Percentiles rank a stretch among this genome's conserved stretches.
Conservation (phyloP, 2,888 invertebrate species). For the Steinernema hermaphroditum region DNA sequence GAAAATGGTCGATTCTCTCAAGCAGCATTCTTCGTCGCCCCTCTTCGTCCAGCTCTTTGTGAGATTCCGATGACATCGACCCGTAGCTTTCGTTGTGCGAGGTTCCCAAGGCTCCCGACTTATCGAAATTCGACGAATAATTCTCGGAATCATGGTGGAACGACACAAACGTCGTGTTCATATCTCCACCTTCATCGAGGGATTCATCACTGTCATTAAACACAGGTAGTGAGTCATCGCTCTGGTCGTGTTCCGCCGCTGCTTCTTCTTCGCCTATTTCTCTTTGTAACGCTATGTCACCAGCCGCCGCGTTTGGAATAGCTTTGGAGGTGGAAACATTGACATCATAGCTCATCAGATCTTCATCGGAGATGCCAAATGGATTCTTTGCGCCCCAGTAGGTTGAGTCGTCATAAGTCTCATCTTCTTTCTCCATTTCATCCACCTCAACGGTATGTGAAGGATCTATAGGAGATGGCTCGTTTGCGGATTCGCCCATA, state of each 20-base stretch:
- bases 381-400: background rate
- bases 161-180: conserved; percentile 19
- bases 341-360: background rate
- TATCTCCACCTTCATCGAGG: background rate
- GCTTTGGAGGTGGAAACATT: background rate
- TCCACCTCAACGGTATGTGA: background rate
- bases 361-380: background rate
- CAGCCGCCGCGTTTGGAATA: background rate
- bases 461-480: background rate
- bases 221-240: background rate
- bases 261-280: background rate
- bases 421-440: background rate
- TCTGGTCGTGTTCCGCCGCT: background rate
- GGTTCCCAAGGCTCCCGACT: background rate
- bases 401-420: background rate
- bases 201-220: conserved; percentile 13
- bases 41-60: background rate
- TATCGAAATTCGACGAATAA: background rate
- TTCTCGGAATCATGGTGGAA: background rate
- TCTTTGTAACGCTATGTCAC: background rate
- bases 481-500: background rate
- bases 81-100: conserved; percentile 7
- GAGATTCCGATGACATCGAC: background rate
- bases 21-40: background rate
- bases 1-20: background rate